Conservation (phyloP, 2,888 invertebrate species). For the Napeogenes inachia region DNA sequence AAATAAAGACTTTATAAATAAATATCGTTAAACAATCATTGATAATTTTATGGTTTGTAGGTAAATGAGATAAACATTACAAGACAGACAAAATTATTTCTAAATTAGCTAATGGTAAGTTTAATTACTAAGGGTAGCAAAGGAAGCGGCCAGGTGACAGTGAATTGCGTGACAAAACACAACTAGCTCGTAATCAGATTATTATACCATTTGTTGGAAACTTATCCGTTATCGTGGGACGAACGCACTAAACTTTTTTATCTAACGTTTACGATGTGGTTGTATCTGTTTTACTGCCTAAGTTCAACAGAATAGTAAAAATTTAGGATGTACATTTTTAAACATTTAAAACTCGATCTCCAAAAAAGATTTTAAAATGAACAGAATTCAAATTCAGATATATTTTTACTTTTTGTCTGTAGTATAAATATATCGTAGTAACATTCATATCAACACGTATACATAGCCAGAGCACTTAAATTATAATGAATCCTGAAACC, state of each 20-base stretch:
- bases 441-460: no score
- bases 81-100: no score
- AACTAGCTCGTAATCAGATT: constrained; percentile 56
- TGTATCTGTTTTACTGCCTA: not conserved
- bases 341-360: not conserved
- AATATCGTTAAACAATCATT: no score
- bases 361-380: not conserved
- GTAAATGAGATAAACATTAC: no score
- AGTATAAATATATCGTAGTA: no score
- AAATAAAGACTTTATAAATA: no score
- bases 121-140: not conserved
- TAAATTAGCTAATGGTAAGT: not conserved
- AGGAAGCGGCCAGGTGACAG: constrained; percentile 35
- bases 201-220: constrained; percentile 47
- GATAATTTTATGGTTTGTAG: no score
- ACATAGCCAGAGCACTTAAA: no score
- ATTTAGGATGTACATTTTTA: not conserved
- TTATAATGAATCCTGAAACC: no score
- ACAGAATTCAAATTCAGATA: no score
- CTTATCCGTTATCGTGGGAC: constrained; percentile 46
- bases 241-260: constrained; percentile 46
- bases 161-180: constrained; percentile 64
- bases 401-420: no score
- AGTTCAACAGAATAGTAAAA: not conserved
- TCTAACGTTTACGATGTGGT: constrained; percentile 19